Base-by-base conservation (phyloP, 2,113 vertebrate species). In the Ciconia boyciana region DNA sequence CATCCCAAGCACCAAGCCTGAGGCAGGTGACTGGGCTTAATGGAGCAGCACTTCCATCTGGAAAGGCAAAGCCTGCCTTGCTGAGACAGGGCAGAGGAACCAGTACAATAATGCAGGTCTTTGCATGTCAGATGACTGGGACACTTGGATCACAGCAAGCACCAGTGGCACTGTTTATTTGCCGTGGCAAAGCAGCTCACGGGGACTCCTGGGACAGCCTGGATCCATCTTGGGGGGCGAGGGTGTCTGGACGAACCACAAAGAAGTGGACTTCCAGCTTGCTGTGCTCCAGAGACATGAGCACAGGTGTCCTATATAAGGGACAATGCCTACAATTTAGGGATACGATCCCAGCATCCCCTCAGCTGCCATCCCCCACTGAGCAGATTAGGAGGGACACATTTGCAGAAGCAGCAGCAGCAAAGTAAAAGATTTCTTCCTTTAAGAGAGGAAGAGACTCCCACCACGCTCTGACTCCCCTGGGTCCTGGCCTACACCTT, bases 101-200 rank as follows among this genome's bases (percentile, higher is more conserved):
- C 0, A 6, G 61, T 5, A 24, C 15, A 2, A 17, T 18, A 6
- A 0, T 3, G 31, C 46, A 46, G 49, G 13, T 49, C 7, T 12
- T 39, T 6, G 41, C 3, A 0, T 32, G 18, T 13, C 13, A 14
- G 46, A 3, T 3, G 41, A 4, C 28, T 7, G n/a, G 69, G 51
- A 46, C 7, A 0, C 12, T 6, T 9, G 48, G 70, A 26, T 9
- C 8, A 1, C 0, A 2, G n/a, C 39, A 57, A 57, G 16, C 41
- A 69, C 39, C 13, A 32, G 4, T 4, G 13, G 5, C 32, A 11
- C 10, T 20, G 4, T 3, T 29, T 21, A 10, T 39, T 29, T 81
- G 22, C 13, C 70, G 51, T 6, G 5, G 12, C 6, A 75, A 49
- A 19, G 18, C 52, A 41, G 49, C 69, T 71, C 69, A 24, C 4